These are phyloP conservation scores for Tricholauxania praeusta DNA, from an alignment of 2,888 invertebrate genomes.

Conservation along the genomic window DNA sequence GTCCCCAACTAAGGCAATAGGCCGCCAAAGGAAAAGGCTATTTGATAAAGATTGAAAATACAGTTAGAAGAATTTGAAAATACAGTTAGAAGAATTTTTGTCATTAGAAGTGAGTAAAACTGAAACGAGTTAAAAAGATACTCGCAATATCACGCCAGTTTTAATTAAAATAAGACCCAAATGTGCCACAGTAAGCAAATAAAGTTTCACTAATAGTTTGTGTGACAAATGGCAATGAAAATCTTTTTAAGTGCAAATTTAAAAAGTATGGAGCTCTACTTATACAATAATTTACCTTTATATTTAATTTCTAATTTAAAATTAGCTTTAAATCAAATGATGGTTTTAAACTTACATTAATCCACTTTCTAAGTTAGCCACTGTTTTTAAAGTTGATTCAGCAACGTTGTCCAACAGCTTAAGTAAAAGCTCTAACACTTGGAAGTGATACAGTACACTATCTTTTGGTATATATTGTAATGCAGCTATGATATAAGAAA, in stretches of 20 bases:
- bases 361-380: conserved; percentile 43
- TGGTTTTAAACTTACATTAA: conserved; percentile 44
- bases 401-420: conserved; percentile 44
- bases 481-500: conserved; percentile 51
- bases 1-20: conserved; percentile 51
- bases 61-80: too few relatives aligned
- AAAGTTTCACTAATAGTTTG: too few relatives aligned
- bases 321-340: background rate
- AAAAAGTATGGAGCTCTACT: too few relatives aligned
- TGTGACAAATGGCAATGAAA: too few relatives aligned
- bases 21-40: conserved; percentile 48
- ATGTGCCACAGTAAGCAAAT: too few relatives aligned
- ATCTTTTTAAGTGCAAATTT: too few relatives aligned
- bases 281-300: too few relatives aligned
- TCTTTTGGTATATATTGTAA: conserved; percentile 47
- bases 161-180: too few relatives aligned
- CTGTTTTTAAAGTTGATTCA: conserved; percentile 37
- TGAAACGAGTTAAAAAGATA: background rate
- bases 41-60: background rate
- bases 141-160: too few relatives aligned
- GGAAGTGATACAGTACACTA: conserved; percentile 48
- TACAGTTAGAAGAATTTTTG: too few relatives aligned
- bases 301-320: too few relatives aligned
- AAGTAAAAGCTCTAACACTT: conserved; percentile 47
- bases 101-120: background rate